Conservation (phyloP, 2,888 invertebrate species). For the Octonoba sinensis region DNA sequence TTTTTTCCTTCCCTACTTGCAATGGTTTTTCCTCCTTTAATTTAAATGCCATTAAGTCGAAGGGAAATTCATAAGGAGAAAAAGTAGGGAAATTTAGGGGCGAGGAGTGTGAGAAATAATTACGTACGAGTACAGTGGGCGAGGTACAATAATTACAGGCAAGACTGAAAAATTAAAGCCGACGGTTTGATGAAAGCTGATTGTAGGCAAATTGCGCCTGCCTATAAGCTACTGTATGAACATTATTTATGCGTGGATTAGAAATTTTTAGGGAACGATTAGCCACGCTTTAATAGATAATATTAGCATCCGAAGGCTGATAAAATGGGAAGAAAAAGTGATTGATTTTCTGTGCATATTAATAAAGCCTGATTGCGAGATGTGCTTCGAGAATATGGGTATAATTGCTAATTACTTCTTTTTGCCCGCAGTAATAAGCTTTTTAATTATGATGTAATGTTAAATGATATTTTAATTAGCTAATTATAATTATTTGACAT, state of each 20-base stretch:
- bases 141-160: conserved; percentile 48
- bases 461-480: no score
- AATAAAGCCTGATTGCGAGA: neutral
- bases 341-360: conserved; percentile 1
- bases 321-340: neutral
- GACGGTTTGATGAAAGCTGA: conserved; percentile 2
- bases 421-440: no score
- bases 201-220: conserved; percentile 1
- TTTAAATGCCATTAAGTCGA: conserved; percentile 61
- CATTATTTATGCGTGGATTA: conserved; percentile 51
- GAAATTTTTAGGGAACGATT: conserved; percentile 33
- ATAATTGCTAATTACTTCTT: no score
- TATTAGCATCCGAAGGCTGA: neutral
- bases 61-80: conserved; percentile 17
- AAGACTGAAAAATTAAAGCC: conserved; percentile 20
- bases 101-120: conserved; percentile 54
- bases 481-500: conserved; percentile 14
- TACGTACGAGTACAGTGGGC: conserved; percentile 43
- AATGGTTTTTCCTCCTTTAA: conserved; percentile 57
- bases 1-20: conserved; percentile 8
- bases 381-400: no score
- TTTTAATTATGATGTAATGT: no score
- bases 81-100: neutral
- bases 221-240: conserved; percentile 11
- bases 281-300: conserved; percentile 20